Base-by-base conservation (phyloP, 2,797 vertebrate genomes). In the Tadarida brasiliensis region DNA sequence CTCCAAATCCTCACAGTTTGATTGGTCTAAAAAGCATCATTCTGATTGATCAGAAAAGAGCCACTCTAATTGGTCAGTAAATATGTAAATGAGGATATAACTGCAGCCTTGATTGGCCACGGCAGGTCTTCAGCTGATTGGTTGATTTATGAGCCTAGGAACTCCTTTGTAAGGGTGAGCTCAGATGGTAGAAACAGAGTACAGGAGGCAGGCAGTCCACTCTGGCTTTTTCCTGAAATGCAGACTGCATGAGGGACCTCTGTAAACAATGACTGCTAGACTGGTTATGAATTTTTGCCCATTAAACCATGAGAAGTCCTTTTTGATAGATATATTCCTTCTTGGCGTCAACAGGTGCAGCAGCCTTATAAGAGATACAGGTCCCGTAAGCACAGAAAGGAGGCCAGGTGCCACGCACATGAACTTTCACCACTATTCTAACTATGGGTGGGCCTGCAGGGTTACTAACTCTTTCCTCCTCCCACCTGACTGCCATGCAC, bases 361-460 rank as follows among this genome's bases (percentile, higher is more conserved):
- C 26, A 30, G n/a, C 49, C 22, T 9, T 39, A 15, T 3, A 15
- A 2, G 33, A 26, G 51, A 6, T 22, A 74, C 49, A 11, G 39
- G 33, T 33, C 16, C 14, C n/a, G 35, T 56, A 4, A 49, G 35
- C 7, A 39, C 15, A 73, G 68, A 71, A 35, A n/a, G 11, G 6
- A 68, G 4, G 19, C 1, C 4, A 19, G 11, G 5, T 4, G 19
- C 28, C 16, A 0, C 49, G 33, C 24, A n/a, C 1, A 1, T 1
- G 47, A 33, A 14, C 28, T 1, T 68, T 28, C 35, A 26, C 16
- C 24, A 11, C 61, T 56, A 9, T 5, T 81, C 35, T 59, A 71
- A 76, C 35, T 77, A 51, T 12, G 11, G 77, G 67, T 7, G 5
- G 30, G n/a, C 15, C 11, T 85, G 17, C 26, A 22, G 57, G 56